Evolutionary conservation across 2,888 invertebrate genomes (phyloP), one percentile per base, ranked within the genome.

Genomic region (Drosophila bunnanda): DNA sequence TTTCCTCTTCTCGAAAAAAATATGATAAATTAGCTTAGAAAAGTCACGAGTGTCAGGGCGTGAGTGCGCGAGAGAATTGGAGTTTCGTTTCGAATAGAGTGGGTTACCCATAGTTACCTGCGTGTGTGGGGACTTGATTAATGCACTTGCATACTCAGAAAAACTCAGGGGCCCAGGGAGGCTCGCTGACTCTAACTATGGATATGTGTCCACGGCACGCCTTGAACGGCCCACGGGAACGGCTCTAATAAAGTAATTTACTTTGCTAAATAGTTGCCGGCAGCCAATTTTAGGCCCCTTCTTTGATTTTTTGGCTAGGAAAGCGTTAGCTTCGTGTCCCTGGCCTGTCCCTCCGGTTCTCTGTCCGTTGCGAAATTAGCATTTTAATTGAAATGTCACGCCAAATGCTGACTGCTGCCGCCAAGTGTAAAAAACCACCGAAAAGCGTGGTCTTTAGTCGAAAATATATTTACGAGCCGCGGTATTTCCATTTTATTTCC

Each of bases 341-440:
- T 44, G 44, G 9, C 70, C 72, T 52, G 55, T 72, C 53, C 30
- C 32, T 28, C 39, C 20, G 20, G 36, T 50, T 38, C 52, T 41
- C 60, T 53, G 46, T 61, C 62, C 70, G 48, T 67, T 71, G 28
- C 65, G 60, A 89, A 90, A 89, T 89, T 89, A 80, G 90, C 89
- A 89, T 90, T 89, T 89, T 90, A 89, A 89, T 89, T 89, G 89
- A 89, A 89, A 88, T 82, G 85, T 90, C 90, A 89, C 90, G 70
- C 70, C 70, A 61, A 70, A 70, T 62, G 66, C 36, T 20, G 48
- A 76, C 76, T 77, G 78, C 76, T 77, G 78, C 83, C 81, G 78
- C 83, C 81, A 86, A 83, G 80, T 83, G 87, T 78, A 78, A 78
- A 65, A 50, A 44, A 55, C 65, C 50, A 20, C 50, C 50, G 50